Base-by-base conservation (phyloP, 2,113 vertebrate genomes). In the Scolopax mira region DNA sequence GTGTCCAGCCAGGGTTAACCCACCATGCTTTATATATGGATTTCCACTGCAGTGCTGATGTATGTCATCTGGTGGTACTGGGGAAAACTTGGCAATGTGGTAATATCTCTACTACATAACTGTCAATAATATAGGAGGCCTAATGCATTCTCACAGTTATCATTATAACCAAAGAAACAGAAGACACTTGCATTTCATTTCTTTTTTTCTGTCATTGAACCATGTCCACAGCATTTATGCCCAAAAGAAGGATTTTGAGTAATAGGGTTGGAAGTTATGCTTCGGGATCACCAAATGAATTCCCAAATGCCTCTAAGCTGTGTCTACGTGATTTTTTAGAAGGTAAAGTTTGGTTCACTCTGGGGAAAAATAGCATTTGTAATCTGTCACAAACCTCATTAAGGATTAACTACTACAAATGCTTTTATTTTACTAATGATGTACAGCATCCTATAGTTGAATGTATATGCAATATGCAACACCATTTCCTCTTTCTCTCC, bases 381-480 rank as follows among this genome's bases (percentile, higher is more conserved):
- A 60, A 46, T 65, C 39, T 92, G 25, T 4, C 19, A 41, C 5
- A 33, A 39, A 55, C 15, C 21, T 86, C 3, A 33, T 57, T 48
- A 9, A 48, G 30, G 42, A 51, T 64, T 65, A 51, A 39, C 28
- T 54, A 6, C 13, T 60, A 18, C 27, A 35, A 8, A 5, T 57
- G 41, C 14, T 51, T 91, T 91, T 31, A 22, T 88, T 91, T 82
- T 79, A 52, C 31, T 72, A 22, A 51, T 42, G 52, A 25, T 18
- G 23, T 60, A 49, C 17, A 49, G 22, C 35, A 46, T 87, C 14
- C 44, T 69, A 0, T 23, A 67, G 11, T 28, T 28, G 18, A 60
- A 58, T 52, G 18, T 0, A 0, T 67, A 21, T 19, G 58, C 83
- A 51, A 49, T 27, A 44, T 13, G 7, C 60, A 65, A 9, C 23